phyloP scores from a whole-genome alignment of 2,797 vertebrate genomes.

The Enoplosus armatus region DNA sequence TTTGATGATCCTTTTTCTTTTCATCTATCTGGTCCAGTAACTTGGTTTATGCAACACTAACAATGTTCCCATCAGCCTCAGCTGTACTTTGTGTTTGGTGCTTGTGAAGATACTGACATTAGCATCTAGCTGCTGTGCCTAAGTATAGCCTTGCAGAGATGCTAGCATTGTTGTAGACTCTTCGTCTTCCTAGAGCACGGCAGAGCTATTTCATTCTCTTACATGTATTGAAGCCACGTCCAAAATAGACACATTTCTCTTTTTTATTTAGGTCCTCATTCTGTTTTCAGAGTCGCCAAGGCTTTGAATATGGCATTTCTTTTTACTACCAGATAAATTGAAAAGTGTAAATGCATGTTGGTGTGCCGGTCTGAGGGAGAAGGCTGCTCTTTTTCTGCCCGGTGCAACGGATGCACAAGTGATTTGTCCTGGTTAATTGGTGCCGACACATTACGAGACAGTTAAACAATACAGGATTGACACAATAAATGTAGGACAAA shows the following conservation, averaged over 20 bases:
- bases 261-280: neutral
- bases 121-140: too few relatives aligned
- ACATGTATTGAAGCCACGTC: neutral
- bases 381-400: neutral
- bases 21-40: neutral
- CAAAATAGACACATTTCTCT: neutral
- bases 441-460: slow-evolving; percentile 9
- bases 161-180: neutral
- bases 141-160: neutral
- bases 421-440: slow-evolving; percentile 37
- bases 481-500: slow-evolving; percentile 28
- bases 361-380: neutral
- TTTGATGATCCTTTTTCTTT: neutral
- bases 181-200: neutral
- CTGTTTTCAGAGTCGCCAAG: neutral
- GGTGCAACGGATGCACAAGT: neutral
- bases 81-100: too few relatives aligned
- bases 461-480: slow-evolving; percentile 25
- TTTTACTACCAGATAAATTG: neutral
- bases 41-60: neutral
- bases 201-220: neutral
- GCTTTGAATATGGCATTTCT: neutral
- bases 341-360: neutral
- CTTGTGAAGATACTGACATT: too few relatives aligned
- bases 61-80: neutral